A percentile compares a stretch with the other conserved stretches of the same genome.
Conservation (phyloP, 53 echinoderm and acorn worm species). For the Paracentrotus lividus region DNA sequence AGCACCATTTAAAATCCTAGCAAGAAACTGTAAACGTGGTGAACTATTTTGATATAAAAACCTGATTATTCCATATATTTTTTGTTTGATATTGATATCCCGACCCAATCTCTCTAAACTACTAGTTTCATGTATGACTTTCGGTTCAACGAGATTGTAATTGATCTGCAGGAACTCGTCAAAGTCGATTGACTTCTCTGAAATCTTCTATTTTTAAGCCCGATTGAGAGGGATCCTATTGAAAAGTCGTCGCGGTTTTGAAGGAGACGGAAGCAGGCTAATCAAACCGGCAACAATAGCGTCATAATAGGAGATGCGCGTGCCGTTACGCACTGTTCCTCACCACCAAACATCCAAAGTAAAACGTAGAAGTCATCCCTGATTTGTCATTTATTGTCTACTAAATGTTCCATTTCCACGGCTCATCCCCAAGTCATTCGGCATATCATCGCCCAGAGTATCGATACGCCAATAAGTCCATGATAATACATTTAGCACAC, state of each 20-base stretch:
- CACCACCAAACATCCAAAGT: neutral
- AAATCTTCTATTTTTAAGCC: slow-evolving; percentile 24
- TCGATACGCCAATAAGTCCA: neutral
- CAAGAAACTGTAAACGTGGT: too few species aligned
- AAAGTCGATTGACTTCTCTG: slow-evolving; percentile 29
- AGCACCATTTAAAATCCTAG: too few species aligned
- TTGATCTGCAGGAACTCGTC: neutral
- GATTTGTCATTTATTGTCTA: slow-evolving; percentile 5
- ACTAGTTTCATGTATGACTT: neutral
- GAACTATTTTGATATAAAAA: too few species aligned
- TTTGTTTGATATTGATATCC: neutral
- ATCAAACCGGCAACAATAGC: slow-evolving; percentile 19
- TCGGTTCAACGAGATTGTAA: neutral
- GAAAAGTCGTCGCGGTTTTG: neutral
- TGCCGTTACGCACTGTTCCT: slow-evolving; percentile 53
- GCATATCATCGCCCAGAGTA: neutral
- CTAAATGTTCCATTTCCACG: slow-evolving; percentile 45
- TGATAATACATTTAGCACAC: neutral
- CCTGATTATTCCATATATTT: too few species aligned
- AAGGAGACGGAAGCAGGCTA: slow-evolving; percentile 48
- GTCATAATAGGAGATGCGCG: slow-evolving; percentile 8
- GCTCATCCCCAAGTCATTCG: slow-evolving; percentile 10
- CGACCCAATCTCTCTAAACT: neutral
- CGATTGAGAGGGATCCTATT: neutral
- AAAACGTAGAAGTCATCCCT: neutral